Evolutionary conservation across 2,888 invertebrate genomes (phyloP), one percentile per base, ranked within the genome.

Genomic region (Anthrax anthrax): DNA sequence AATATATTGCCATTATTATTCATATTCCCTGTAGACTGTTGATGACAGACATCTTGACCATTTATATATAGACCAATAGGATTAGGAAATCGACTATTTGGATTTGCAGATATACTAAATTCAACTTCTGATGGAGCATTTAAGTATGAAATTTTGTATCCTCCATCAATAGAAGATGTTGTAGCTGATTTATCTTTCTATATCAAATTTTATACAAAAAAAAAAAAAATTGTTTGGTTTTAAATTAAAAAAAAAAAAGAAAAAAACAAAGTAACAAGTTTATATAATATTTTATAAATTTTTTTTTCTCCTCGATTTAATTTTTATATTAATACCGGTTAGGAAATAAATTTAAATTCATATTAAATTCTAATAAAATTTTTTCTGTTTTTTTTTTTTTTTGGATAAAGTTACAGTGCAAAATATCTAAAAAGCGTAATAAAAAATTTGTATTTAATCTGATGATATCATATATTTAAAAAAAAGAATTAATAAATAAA

Each of bases 81-180:
- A 13, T 44, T 34, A 17, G 50, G 50, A 44, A 52, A 52, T 34
- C 41, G 37, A 27, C 29, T 29, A 43, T 42, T 45, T n/a, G 52
- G 45, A 12, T 48, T 49, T 6, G 49, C 47, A 37, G 43, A 17
- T 2, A 50, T 47, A 18, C n/a, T 18, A 29, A 52, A 49, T 12
- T 49, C 38, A 9, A 44, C 32, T 16, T 17, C 40, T 6, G 38
- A 18, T 16, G 42, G 32, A 17, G 47, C 39, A 18, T 43, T 39
- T 9, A 37, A 41, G 23, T 43, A 50, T 18, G 37, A 17, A 14
- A 50, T 43, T 23, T 50, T 43, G 27, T 47, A 50, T 9, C 43
- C 43, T 13, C 43, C 38, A n/a, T 43, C 38, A 16, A 19, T 12
- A 12, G 41, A 5, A 8, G 37, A 39, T n/a, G 43, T n/a, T 10